Base-by-base conservation (phyloP, 2,113 vertebrate genomes). In the Pluvianellus socialis region DNA sequence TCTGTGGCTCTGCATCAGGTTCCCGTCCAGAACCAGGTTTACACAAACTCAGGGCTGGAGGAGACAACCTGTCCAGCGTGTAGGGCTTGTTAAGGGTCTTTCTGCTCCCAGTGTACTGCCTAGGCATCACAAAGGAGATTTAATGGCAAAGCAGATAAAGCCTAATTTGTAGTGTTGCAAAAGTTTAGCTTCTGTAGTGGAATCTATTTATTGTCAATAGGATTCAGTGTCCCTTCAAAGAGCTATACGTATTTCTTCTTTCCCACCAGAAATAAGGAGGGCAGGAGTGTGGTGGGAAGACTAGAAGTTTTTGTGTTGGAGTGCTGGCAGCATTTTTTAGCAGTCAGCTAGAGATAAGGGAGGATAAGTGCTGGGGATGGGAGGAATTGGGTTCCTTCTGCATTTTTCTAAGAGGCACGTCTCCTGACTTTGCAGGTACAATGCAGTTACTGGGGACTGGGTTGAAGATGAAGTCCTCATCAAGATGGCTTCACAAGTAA, bases 401-500 rank as follows among this genome's bases (percentile, higher is more conserved):
- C 38, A 6, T 93, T 82, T 55, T 74, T 73, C 47, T 86, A 73
- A 68, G 73, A 66, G 23, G 38, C 2, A 1, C 5, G 30, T 56
- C 11, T 67, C 65, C 70, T 90, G 18, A 49, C 92, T 83, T 82
- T 96, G 26, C 85, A 99, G 99, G 96, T 99, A 99, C 98, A 99
- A 98, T 23, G 99, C 99, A 9, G 97, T 99, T 96, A 99, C 98
- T 23, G 98, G 98, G 16, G 97, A 98, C 58, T 99, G 99, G 99
- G 98, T 98, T 30, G 97, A 99, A 88, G 99, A 99, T 81, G 98
- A 99, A 86, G 98, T 99, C 47, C 98, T 99, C 73, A 98, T 99
- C 97, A 99, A 99, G 98, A 99, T 99, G 99, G 99, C 98, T 2
- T 93, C 98, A 45, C 99, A 99, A 98, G 99, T 99, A 97, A 96